These are phyloP conservation scores for Nesogale talazaci DNA, from an alignment of 2,113 vertebrate species.

Conservation along the genomic window DNA sequence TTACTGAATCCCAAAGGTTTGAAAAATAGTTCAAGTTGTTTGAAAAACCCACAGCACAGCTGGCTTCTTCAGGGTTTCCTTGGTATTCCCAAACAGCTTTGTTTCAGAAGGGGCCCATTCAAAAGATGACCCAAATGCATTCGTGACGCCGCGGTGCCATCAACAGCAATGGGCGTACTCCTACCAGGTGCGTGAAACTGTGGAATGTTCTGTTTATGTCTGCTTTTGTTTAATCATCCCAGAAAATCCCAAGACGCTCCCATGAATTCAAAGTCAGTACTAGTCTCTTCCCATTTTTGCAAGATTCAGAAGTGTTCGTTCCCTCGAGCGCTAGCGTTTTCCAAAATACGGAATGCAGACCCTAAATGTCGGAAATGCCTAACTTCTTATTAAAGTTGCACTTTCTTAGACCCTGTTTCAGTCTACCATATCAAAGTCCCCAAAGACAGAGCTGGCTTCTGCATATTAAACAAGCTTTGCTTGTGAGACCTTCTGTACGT, in stretches of 20 bases:
- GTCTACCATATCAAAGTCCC: not conserved
- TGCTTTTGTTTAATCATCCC: not conserved
- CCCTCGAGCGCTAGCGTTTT: not conserved
- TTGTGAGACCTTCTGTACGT: not conserved
- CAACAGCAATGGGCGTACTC: not conserved
- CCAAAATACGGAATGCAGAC: not conserved
- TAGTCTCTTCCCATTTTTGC: not conserved
- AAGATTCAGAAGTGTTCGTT: not conserved
- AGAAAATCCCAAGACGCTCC: not conserved
- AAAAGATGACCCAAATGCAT: not conserved
- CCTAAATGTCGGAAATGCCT: not conserved
- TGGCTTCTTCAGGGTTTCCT: not conserved
- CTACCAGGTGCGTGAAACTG: not conserved
- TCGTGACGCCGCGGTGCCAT: not conserved
- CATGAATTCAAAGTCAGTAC: not conserved
- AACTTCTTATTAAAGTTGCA: not conserved
- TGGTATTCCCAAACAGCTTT: not conserved
- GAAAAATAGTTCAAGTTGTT: constrained; percentile 68
- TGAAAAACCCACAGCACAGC: constrained; percentile 53
- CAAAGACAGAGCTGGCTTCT: not conserved
- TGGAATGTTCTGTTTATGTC: not conserved
- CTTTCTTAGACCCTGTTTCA: not conserved
- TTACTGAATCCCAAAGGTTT: constrained; percentile 72
- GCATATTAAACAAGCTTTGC: not conserved
- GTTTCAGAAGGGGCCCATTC: not conserved